phyloP scores from a whole-genome alignment of 2,113 vertebrate genomes.

The Vidua chalybeata region DNA sequence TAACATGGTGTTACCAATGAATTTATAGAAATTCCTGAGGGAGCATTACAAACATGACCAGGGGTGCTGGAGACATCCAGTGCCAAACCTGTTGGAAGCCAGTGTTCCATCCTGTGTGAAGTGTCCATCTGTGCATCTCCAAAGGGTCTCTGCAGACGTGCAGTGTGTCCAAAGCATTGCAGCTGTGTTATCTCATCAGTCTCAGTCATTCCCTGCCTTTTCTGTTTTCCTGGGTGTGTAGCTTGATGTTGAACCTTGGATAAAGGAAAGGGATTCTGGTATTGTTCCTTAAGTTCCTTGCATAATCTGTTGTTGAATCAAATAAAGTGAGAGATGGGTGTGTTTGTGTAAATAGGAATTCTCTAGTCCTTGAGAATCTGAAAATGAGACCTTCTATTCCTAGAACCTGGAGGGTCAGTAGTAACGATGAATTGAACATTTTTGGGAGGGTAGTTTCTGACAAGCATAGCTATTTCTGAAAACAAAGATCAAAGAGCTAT shows the following conservation, averaged over 20 bases:
- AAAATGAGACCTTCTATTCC: neutral
- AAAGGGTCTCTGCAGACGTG: neutral
- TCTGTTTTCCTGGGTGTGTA: conserved; percentile 31
- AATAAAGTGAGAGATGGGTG: neutral
- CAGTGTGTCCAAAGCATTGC: neutral
- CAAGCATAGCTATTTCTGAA: conserved; percentile 56
- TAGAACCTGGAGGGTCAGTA: conserved; percentile 32
- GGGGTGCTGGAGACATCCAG: neutral
- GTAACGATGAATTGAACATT: neutral
- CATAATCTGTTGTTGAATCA: neutral
- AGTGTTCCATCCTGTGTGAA: neutral
- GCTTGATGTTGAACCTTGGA: conserved; percentile 24
- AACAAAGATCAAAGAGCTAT: conserved; percentile 58
- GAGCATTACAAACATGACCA: neutral
- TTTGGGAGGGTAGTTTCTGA: conserved; percentile 34
- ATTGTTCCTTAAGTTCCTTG: neutral
- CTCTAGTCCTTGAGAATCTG: neutral
- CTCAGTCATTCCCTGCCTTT: conserved; percentile 29
- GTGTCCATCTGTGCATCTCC: conserved; percentile 21
- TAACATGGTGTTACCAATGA: accelerated
- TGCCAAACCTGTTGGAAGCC: neutral
- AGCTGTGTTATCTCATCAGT: neutral
- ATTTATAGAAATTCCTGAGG: neutral
- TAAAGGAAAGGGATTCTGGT: conserved; percentile 26
- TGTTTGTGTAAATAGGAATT: neutral